These are phyloP conservation scores for Mesoligia furuncula DNA, from an alignment of 2,888 invertebrate species.

Conservation along the genomic window DNA sequence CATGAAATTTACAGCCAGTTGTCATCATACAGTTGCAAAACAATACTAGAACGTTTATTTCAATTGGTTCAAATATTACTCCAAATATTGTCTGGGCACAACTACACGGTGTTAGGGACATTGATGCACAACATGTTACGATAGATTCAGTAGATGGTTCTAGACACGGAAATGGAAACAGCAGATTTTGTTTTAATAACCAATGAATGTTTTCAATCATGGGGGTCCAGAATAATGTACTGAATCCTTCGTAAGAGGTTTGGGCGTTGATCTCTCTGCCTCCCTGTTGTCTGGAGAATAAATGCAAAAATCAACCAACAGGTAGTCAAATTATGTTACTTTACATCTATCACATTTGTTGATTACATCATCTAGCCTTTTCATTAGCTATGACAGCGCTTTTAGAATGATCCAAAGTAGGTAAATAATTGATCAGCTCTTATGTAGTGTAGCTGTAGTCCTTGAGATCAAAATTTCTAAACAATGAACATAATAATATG, in stretches of 20 bases:
- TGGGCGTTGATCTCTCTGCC: background rate
- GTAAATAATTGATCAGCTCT: slow-evolving; percentile 6
- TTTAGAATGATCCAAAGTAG: slow-evolving; percentile 19
- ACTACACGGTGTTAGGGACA: too few relatives aligned
- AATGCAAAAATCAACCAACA: background rate
- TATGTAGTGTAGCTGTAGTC: background rate
- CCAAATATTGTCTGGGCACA: background rate
- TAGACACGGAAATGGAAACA: background rate
- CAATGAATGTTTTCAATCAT: too few relatives aligned
- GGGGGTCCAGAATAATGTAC: background rate
- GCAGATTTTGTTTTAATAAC: background rate
- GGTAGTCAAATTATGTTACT: slow-evolving; percentile 6
- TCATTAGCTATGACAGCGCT: slow-evolving; percentile 27
- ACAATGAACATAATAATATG: background rate
- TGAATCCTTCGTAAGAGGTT: background rate
- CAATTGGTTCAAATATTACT: background rate
- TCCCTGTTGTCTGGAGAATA: background rate
- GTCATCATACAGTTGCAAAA: background rate
- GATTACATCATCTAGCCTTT: slow-evolving; percentile 38
- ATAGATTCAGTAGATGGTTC: too few relatives aligned
- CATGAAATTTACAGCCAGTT: background rate
- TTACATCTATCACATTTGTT: slow-evolving; percentile 1
- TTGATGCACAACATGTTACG: too few relatives aligned
- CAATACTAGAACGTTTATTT: background rate
- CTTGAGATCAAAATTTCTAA: slow-evolving; percentile 19